Percentiles rank a stretch among this genome's conserved stretches.
phyloP scores from a whole-genome alignment of 2,888 invertebrate species.

The Hermaeophaga mercurialis region DNA sequence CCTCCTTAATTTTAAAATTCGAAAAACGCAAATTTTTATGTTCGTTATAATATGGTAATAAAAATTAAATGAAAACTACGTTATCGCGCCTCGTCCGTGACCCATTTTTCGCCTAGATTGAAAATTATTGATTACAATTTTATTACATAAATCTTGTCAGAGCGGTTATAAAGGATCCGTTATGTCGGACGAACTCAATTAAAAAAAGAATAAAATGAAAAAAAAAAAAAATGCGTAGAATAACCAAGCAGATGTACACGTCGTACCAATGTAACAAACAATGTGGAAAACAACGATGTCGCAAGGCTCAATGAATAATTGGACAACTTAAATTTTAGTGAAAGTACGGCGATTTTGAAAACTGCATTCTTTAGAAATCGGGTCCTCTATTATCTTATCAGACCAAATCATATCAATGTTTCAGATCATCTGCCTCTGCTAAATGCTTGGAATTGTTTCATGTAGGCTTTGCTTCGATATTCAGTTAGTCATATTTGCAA shows the following conservation, averaged over 20 bases:
- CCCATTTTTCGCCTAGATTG: conserved; percentile 6
- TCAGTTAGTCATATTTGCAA: conserved; percentile 5
- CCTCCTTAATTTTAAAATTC: not conserved
- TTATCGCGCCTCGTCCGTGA: not conserved
- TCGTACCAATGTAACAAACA: too few relatives aligned
- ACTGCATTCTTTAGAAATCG: too few relatives aligned
- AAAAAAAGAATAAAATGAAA: not conserved
- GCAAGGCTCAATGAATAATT: too few relatives aligned
- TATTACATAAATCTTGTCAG: conserved; percentile 1
- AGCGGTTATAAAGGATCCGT: conserved; percentile 5
- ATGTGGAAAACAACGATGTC: too few relatives aligned
- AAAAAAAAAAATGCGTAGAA: not conserved
- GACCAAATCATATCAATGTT: too few relatives aligned
- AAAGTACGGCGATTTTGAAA: too few relatives aligned
- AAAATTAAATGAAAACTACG: not conserved
- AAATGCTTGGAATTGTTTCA: too few relatives aligned
- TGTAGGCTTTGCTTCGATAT: too few relatives aligned
- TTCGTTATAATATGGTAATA: not conserved
- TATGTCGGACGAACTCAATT: not conserved
- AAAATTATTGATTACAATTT: conserved; percentile 8
- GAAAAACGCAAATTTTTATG: not conserved
- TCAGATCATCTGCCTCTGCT: too few relatives aligned
- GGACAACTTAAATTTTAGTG: too few relatives aligned
- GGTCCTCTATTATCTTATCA: too few relatives aligned
- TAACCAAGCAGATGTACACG: not conserved